Conservation (phyloP, 1,140 invertebrate species). For the Drosophila leontia region DNA sequence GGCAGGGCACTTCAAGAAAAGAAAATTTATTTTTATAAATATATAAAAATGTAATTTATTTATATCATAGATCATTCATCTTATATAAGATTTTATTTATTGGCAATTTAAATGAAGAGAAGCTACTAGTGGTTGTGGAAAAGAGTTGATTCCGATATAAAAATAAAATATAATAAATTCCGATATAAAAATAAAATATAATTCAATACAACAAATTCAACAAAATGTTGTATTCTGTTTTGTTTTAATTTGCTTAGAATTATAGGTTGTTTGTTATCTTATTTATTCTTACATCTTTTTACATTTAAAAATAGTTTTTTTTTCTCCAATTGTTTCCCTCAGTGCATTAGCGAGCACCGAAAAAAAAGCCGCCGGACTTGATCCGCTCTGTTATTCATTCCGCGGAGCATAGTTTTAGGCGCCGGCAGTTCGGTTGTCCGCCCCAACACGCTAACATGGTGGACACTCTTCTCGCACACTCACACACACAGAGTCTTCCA, state of each 20-base stretch:
- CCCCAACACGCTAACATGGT: constrained; percentile 49
- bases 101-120: not conserved
- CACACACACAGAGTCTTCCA: not conserved
- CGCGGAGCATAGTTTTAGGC: constrained; percentile 61
- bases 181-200: too few species aligned
- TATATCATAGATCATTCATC: not conserved
- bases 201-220: too few species aligned
- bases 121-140: too few species aligned
- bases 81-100: not conserved
- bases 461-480: constrained; percentile 37
- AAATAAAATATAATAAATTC: too few species aligned
- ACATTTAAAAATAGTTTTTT: not conserved
- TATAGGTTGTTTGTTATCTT: not conserved
- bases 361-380: constrained; percentile 12
- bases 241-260: too few species aligned
- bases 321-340: not conserved
- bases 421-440: constrained; percentile 43
- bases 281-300: not conserved
- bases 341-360: not conserved
- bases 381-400: constrained; percentile 51
- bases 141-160: too few species aligned
- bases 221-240: too few species aligned
- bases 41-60: not conserved
- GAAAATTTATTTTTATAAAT: not conserved
- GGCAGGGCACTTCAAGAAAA: not conserved